These are phyloP conservation scores for Fopius arisanus DNA, from an alignment of 1,140 invertebrate genomes.

Conservation along the genomic window DNA sequence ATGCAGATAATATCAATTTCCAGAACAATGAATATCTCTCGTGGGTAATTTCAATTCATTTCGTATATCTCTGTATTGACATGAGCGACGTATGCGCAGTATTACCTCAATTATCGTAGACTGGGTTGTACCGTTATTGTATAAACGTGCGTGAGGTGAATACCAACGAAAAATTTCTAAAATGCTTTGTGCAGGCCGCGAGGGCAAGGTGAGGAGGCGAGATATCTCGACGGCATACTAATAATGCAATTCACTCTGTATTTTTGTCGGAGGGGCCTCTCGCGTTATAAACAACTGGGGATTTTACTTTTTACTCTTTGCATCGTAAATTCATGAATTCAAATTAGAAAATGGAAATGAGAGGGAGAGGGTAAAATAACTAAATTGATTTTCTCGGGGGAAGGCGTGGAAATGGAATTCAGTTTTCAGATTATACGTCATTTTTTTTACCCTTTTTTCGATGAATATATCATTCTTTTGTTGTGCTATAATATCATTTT, in stretches of 20 bases:
- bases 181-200: neutral
- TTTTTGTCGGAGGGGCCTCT: neutral
- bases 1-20: too few species aligned
- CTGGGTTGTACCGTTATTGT: neutral
- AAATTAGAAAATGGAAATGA: neutral
- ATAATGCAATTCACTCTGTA: neutral
- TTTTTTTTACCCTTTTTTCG: neutral
- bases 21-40: too few species aligned
- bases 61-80: neutral
- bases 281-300: neutral
- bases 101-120: neutral
- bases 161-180: neutral
- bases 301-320: neutral
- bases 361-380: neutral
- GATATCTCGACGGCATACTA: neutral
- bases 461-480: too few species aligned
- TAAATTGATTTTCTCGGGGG: neutral
- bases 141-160: neutral
- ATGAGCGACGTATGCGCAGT: neutral
- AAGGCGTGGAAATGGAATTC: neutral
- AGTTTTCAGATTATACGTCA: neutral
- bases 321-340: slow-evolving; percentile 4
- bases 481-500: too few species aligned
- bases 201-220: neutral
- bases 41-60: neutral